These are phyloP conservation scores for Atta colombica DNA, from an alignment of 1,140 invertebrate genomes.

Conservation along the genomic window DNA sequence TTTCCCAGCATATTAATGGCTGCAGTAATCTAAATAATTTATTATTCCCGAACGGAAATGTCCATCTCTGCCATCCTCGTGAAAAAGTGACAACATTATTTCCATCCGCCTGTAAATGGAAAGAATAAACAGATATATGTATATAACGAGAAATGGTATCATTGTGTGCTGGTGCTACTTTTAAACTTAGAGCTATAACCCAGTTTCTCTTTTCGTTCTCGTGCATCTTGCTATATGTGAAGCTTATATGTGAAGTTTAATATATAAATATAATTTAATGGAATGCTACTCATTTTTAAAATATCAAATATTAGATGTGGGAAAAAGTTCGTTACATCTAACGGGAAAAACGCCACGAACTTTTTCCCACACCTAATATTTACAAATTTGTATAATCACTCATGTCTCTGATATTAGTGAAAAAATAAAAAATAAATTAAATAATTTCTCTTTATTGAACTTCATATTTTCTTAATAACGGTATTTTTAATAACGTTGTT, in stretches of 20 bases:
- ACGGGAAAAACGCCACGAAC: too few species aligned
- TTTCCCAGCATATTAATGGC: conserved; percentile 5
- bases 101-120: conserved; percentile 15
- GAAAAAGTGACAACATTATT: conserved; percentile 47
- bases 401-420: background rate
- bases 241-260: background rate
- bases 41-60: conserved; percentile 13
- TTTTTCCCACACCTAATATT: background rate
- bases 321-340: too few species aligned
- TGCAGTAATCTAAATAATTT: conserved; percentile 49
- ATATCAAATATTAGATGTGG: background rate
- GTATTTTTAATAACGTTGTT: background rate
- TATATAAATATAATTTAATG: background rate
- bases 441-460: background rate
- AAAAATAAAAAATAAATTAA: background rate
- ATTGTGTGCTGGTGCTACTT: conserved; percentile 8
- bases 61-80: background rate
- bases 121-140: conserved; percentile 30
- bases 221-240: background rate
- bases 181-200: conserved; percentile 43
- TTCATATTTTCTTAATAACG: background rate
- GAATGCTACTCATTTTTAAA: background rate
- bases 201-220: conserved; percentile 38
- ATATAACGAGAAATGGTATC: background rate
- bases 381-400: background rate